Conservation (phyloP, 1,140 invertebrate species). For the Conus betulinus region DNA sequence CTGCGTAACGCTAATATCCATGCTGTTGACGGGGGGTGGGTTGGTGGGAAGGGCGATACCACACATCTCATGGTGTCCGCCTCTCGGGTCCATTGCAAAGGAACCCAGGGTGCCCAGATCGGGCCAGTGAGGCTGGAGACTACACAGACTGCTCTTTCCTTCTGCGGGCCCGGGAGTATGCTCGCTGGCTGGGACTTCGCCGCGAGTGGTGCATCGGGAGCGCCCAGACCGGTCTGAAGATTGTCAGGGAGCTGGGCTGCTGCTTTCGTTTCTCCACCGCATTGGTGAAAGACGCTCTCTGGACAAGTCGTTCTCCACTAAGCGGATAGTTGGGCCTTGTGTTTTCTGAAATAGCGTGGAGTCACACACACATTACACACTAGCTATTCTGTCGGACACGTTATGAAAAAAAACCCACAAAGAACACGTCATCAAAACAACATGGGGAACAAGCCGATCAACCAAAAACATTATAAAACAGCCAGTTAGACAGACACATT, state of each 20-base stretch:
- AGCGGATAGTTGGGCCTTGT: background rate
- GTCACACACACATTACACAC: no score
- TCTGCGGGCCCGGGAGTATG: no score
- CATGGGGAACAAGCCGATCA: no score
- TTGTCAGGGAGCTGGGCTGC: background rate
- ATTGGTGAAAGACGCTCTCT: background rate
- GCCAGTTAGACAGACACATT: no score
- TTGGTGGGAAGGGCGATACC: background rate
- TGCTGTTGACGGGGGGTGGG: background rate
- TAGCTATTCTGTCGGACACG: no score
- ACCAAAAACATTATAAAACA: no score
- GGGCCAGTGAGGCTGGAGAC: background rate
- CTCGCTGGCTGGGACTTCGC: no score
- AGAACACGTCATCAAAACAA: no score
- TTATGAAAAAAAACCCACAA: no score
- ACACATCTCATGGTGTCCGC: background rate
- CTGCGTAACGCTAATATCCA: background rate
- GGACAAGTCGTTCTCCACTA: background rate
- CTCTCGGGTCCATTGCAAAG: background rate
- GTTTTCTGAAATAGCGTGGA: background rate
- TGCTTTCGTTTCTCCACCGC: background rate
- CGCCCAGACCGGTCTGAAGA: background rate
- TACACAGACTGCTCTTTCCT: no score
- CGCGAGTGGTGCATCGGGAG: background rate
- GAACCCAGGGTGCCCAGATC: background rate